A percentile compares a stretch with the other conserved stretches of the same genome.
Conservation (phyloP, 2,797 vertebrate species). For the Numenius phaeopus region DNA sequence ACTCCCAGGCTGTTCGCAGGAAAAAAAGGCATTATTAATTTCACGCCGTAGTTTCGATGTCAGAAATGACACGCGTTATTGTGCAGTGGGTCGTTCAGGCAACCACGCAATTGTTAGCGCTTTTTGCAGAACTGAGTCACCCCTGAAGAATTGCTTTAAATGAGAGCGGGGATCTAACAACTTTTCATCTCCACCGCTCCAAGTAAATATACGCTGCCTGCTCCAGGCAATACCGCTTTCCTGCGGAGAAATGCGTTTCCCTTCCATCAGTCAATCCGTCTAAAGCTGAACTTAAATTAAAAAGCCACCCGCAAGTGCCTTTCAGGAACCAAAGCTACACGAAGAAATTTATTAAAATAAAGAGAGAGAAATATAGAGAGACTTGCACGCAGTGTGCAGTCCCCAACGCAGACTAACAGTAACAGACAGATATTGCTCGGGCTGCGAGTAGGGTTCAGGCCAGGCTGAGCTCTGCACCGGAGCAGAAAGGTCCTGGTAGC, state of each 20-base stretch:
- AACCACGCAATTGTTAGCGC: accelerated
- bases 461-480: neutral
- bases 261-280: neutral
- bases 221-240: neutral
- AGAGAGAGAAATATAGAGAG: neutral
- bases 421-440: accelerated
- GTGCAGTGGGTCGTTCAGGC: neutral
- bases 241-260: neutral
- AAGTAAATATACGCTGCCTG: neutral
- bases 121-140: neutral
- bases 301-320: neutral
- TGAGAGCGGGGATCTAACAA: neutral
- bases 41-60: neutral
- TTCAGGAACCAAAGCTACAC: neutral
- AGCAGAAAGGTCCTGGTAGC: neutral
- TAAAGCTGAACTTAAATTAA: neutral
- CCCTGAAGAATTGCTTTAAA: neutral
- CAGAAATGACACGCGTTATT: neutral
- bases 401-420: too few relatives aligned
- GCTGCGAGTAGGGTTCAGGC: neutral
- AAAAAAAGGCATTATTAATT: neutral
- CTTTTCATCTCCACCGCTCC: neutral
- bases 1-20: neutral
- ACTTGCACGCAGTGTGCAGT: accelerated
- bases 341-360: neutral